phyloP scores from a whole-genome alignment of 2,888 invertebrate species.

The Archips crataeganus region DNA sequence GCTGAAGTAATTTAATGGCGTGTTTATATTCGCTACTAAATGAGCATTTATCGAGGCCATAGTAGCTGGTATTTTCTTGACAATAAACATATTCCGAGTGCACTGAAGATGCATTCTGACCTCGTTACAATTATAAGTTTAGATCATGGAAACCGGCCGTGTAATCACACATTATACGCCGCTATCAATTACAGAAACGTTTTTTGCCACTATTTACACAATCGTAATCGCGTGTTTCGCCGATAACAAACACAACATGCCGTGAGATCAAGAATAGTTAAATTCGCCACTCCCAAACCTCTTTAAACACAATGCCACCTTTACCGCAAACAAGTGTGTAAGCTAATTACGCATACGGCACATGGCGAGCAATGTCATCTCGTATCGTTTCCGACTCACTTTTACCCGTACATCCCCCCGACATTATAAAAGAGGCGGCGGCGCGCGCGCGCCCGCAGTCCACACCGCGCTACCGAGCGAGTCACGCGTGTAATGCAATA shows the following conservation, averaged over 20 bases:
- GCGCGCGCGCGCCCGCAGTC: slow-evolving; percentile 81
- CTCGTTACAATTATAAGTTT: slow-evolving; percentile 36
- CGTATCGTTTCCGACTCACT: slow-evolving; percentile 72
- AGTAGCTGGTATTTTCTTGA: slow-evolving; percentile 28
- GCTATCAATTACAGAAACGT: slow-evolving; percentile 37
- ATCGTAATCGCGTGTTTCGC: slow-evolving; percentile 33
- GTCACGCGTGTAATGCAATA: slow-evolving; percentile 76
- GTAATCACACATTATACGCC: slow-evolving; percentile 14
- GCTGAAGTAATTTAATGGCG: neutral
- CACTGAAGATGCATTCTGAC: slow-evolving; percentile 31
- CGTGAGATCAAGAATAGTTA: slow-evolving; percentile 47
- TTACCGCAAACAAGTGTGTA: slow-evolving; percentile 22
- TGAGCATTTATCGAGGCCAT: neutral
- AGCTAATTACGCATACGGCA: slow-evolving; percentile 52
- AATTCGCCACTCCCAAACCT: slow-evolving; percentile 40
- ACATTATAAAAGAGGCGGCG: slow-evolving; percentile 76
- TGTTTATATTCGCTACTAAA: neutral
- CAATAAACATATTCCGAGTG: slow-evolving; percentile 33
- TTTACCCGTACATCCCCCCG: slow-evolving; percentile 78
- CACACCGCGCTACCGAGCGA: slow-evolving; percentile 73
- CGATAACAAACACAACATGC: slow-evolving; percentile 34
- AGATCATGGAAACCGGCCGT: slow-evolving; percentile 31
- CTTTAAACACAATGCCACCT: slow-evolving; percentile 39
- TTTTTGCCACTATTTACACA: slow-evolving; percentile 28
- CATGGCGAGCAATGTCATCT: slow-evolving; percentile 80